Evolutionary conservation across 2,113 vertebrate species (phyloP), one percentile per base, ranked within the genome.

Genomic region (Ictalurus punctatus): DNA sequence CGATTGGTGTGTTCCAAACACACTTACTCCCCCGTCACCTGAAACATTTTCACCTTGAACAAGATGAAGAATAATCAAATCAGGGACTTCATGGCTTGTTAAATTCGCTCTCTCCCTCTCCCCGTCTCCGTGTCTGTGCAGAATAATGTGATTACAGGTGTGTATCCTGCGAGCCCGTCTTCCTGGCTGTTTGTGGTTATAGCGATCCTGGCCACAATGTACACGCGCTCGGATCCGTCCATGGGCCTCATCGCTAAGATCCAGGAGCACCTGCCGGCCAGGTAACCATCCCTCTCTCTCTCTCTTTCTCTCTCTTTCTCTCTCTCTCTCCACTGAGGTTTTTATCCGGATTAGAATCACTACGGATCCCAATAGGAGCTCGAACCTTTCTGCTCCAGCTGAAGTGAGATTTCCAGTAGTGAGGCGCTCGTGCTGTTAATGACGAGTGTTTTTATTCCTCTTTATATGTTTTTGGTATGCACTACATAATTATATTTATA

Each of bases 171-270:
- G 3, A 97, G 97, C 88, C 96, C 97, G 0, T 96, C 96, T 90
- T 98, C 97, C 84, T 98, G 97, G 97, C 94, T 98, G 1, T 98
- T 98, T 91, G 97, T 98, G 89, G 96, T 97, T 84, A 95, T 97
- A 16, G 96, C 97, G 0, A 97, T 98, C 88, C 94, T 98, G 93
- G 96, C 97, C 14, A 97, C 97, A 27, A 96, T 97, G 93, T 97
- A 97, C 93, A 96, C 97, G 1, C 97, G 97, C 87, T 96, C 97
- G 0, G 97, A 98, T 85, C 97, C 97, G n/a, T 98, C 97, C 89
- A 97, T 98, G 94, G 97, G 97, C 65, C 95, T 98, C 88, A 97
- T 97, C 89, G 97, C 95, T 88, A 98, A 97, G 93, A 98, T 98
- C 90, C 96, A 97, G 92, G 97, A 98, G 91, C 93, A 96, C 89